These are phyloP conservation scores for Heteropelma amictum DNA, from an alignment of 2,888 invertebrate species.

Conservation along the genomic window DNA sequence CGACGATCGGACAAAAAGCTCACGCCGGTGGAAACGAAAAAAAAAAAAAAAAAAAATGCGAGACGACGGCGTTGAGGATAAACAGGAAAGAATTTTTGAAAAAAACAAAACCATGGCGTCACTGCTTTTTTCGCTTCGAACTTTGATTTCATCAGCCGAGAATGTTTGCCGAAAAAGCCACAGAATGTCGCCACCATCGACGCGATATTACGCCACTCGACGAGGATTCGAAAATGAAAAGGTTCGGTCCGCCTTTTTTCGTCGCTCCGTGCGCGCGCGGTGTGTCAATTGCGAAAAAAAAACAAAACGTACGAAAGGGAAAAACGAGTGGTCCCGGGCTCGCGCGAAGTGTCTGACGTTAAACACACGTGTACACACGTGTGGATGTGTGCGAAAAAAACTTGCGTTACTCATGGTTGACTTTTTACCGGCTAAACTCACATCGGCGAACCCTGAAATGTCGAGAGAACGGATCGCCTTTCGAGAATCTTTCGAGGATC, in stretches of 20 bases:
- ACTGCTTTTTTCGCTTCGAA: background rate
- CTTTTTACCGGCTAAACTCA: slow-evolving; percentile 41
- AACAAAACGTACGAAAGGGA: no score
- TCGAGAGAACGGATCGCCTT: slow-evolving; percentile 58
- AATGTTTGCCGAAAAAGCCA: no score
- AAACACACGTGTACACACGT: background rate
- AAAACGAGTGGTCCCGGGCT: no score
- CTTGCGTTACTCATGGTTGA: slow-evolving; percentile 45
- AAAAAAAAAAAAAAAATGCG: background rate
- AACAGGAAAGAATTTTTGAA: background rate
- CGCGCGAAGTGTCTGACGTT: slow-evolving; percentile 9
- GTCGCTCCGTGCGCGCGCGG: no score
- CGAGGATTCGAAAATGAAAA: no score
- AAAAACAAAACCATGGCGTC: background rate
- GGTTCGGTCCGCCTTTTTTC: no score
- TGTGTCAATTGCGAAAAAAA: no score
- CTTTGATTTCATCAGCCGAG: no score
- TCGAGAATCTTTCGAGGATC: slow-evolving; percentile 53
- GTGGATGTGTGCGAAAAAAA: no score
- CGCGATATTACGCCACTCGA: no score
- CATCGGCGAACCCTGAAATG: slow-evolving; percentile 51
- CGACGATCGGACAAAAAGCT: slow-evolving; percentile 10
- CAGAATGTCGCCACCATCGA: no score
- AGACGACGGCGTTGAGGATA: no score
- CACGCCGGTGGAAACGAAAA: background rate